phyloP scores from a whole-genome alignment of 2,113 vertebrate genomes.

The Megaceryle maxima region DNA sequence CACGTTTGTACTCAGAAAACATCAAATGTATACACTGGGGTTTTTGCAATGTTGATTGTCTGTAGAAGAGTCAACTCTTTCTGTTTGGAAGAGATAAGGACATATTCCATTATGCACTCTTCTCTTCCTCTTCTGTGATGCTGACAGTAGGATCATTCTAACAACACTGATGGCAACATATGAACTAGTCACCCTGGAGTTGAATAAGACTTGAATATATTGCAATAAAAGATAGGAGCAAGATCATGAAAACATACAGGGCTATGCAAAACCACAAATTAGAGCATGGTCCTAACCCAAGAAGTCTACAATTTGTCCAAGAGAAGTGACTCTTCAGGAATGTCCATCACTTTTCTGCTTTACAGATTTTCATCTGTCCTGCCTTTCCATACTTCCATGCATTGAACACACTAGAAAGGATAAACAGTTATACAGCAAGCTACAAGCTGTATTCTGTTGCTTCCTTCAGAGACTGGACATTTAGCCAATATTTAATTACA shows the following conservation, averaged over 20 bases:
- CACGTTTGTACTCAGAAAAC: not conserved
- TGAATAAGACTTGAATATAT: not conserved
- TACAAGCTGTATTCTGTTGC: not conserved
- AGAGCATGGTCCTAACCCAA: not conserved
- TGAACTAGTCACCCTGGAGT: not conserved
- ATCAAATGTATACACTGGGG: no score
- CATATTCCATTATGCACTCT: not conserved
- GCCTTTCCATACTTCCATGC: not conserved
- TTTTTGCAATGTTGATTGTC: not conserved
- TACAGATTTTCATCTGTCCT: not conserved
- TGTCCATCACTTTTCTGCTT: not conserved
- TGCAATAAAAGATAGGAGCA: not conserved
- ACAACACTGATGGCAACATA: not conserved
- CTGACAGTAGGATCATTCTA: not conserved
- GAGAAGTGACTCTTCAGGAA: not conserved
- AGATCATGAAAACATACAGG: not conserved
- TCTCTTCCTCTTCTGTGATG: not conserved
- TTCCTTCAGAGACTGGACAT: not conserved
- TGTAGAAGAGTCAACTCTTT: not conserved
- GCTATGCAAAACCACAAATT: not conserved
- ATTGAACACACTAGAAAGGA: not conserved
- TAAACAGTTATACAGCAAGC: not conserved
- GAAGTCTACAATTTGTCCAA: not conserved
- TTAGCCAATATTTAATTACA: not conserved
- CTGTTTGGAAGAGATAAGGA: not conserved